Evolutionary conservation across 30 jellyfish, hydroid and myxozoan species (phyloP).

Genomic region (Clytia hemisphaerica): DNA sequence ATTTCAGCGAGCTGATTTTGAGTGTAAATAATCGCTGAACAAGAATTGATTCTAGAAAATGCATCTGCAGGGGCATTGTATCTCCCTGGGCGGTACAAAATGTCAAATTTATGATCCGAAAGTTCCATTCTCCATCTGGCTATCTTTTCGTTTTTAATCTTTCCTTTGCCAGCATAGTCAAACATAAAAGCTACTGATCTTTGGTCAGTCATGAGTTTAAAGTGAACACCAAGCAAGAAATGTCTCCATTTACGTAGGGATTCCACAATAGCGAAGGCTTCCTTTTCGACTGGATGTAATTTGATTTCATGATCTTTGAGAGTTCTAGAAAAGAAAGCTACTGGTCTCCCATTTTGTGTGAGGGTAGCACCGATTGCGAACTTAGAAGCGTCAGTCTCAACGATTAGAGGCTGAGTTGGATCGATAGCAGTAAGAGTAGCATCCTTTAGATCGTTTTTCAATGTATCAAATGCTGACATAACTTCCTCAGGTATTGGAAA

Average conservation of each 20-base stretch:
- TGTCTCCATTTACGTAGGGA: constrained; percentile 62
- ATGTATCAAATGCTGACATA: constrained; percentile 32
- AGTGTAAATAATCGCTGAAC: constrained; percentile 30
- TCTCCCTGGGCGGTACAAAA: constrained; percentile 68
- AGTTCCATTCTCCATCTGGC: constrained; percentile 71
- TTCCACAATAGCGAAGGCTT: constrained; percentile 66
- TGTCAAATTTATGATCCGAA: constrained; percentile 51
- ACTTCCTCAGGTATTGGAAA: constrained; percentile 31
- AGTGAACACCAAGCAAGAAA: constrained; percentile 52
- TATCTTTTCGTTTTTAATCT: constrained; percentile 62
- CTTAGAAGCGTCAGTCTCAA: constrained; percentile 86
- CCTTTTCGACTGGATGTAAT: constrained; percentile 59
- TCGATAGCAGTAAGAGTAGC: constrained; percentile 23
- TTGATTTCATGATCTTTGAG: constrained; percentile 35
- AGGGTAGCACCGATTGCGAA: constrained; percentile 74
- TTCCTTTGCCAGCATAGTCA: constrained; percentile 31
- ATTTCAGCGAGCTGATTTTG: not conserved
- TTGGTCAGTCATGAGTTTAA: constrained; percentile 65
- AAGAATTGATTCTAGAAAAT: constrained; percentile 42
- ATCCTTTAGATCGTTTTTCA: constrained; percentile 16
- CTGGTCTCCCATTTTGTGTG: constrained; percentile 55
- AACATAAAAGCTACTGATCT: constrained; percentile 68
- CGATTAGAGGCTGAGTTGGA: constrained; percentile 30
- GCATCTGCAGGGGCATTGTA: constrained; percentile 63
- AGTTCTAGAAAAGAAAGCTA: constrained; percentile 52